Evolutionary conservation across 2,888 invertebrate species (phyloP).

Genomic region (Cataglyphis cursor): DNA sequence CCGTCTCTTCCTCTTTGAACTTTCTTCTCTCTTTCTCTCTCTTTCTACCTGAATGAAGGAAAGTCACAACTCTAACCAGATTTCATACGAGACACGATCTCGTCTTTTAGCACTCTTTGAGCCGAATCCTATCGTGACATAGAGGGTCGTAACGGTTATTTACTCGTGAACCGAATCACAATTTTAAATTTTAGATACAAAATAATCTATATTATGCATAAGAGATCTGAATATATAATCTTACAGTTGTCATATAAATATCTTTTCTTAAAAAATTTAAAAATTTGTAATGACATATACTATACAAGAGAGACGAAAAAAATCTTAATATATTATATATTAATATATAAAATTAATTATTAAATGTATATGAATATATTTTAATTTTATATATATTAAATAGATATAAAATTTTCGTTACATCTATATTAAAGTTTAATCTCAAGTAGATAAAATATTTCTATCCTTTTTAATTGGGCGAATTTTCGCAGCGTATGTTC

Average conservation of each 20-base stretch:
- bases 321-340: background rate
- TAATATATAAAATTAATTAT: background rate
- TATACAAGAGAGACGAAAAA: too few species aligned
- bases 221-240: background rate
- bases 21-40: conserved; percentile 40
- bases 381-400: too few species aligned
- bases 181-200: conserved; percentile 3
- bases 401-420: background rate
- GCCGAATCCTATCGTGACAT: conserved; percentile 51
- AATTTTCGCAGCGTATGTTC: background rate
- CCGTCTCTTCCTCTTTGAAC: conserved; percentile 40
- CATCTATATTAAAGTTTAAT: background rate
- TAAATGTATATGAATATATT: background rate
- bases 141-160: conserved; percentile 53
- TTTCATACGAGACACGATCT: conserved; percentile 40
- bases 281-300: background rate
- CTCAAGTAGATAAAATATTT: background rate
- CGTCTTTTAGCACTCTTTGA: conserved; percentile 34
- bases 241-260: background rate
- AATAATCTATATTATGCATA: background rate
- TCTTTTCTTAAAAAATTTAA: background rate
- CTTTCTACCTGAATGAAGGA: conserved; percentile 3
- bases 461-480: background rate
- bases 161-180: conserved; percentile 20
- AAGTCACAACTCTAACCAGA: conserved; percentile 30